Evolutionary conservation across 2,113 vertebrate species (phyloP).

Genomic region (Phoenicopterus ruber): DNA sequence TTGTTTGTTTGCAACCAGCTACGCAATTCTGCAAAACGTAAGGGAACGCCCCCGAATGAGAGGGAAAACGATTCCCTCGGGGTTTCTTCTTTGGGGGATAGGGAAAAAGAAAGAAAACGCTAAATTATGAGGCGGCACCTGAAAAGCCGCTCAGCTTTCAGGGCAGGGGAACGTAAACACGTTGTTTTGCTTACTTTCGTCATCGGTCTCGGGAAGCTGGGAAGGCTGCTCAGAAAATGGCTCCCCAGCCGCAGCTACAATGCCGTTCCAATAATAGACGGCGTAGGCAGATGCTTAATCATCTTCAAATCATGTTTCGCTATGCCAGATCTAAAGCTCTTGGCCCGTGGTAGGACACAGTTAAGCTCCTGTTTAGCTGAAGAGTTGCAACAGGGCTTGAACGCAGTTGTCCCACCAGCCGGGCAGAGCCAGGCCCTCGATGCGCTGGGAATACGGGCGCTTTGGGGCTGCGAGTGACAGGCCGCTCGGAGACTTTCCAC

Average conservation of each 20-base stretch:
- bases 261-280: conserved; percentile 19
- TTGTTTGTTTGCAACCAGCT: background rate
- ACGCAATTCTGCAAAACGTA: background rate
- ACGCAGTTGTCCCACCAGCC: background rate
- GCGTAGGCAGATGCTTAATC: conserved; percentile 1
- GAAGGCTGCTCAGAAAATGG: conserved; percentile 8
- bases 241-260: background rate
- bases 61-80: accelerated
- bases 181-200: background rate
- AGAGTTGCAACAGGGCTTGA: background rate
- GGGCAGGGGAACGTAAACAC: background rate
- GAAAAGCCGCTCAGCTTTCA: background rate
- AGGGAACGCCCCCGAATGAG: accelerated
- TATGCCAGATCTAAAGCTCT: background rate
- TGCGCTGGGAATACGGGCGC: accelerated
- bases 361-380: conserved; percentile 30
- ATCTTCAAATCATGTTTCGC: background rate
- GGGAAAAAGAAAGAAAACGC: background rate
- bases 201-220: background rate
- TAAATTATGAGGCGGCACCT: background rate
- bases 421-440: accelerated
- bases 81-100: background rate
- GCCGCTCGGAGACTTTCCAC: background rate
- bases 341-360: conserved; percentile 5
- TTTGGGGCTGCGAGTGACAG: background rate